Evolutionary conservation across 1,140 invertebrate genomes (phyloP).

Genomic region (Piezodorus guildinii): DNA sequence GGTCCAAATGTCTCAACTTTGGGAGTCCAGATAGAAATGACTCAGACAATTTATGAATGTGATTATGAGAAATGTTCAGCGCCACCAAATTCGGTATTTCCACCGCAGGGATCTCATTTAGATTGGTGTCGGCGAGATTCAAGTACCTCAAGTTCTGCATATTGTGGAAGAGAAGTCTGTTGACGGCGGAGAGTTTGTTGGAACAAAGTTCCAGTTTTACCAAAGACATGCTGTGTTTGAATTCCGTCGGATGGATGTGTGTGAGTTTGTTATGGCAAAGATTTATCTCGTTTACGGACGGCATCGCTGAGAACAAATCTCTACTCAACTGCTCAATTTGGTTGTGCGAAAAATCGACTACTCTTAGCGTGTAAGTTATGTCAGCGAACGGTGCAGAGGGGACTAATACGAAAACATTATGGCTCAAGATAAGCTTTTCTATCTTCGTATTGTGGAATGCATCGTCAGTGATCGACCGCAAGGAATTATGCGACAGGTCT

Average conservation of each 20-base stretch:
- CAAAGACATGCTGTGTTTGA: slow-evolving; percentile 64
- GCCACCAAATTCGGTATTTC: slow-evolving; percentile 56
- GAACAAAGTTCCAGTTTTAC: slow-evolving; percentile 65
- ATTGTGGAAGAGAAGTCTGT: slow-evolving; percentile 78
- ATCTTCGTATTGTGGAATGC: slow-evolving; percentile 66
- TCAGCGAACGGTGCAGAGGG: slow-evolving; percentile 57
- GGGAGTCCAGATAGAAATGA: slow-evolving; percentile 49
- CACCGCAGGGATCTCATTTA: slow-evolving; percentile 57
- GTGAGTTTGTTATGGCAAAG: slow-evolving; percentile 69
- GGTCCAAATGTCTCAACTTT: slow-evolving; percentile 48
- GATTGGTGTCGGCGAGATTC: slow-evolving; percentile 57
- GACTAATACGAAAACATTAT: slow-evolving; percentile 64
- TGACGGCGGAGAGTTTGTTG: slow-evolving; percentile 69
- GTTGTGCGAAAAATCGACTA: slow-evolving; percentile 66
- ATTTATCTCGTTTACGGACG: slow-evolving; percentile 62
- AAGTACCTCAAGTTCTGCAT: slow-evolving; percentile 67
- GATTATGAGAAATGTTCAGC: slow-evolving; percentile 64
- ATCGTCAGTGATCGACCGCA: slow-evolving; percentile 63
- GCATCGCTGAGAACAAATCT: slow-evolving; percentile 70
- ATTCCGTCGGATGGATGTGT: slow-evolving; percentile 77
- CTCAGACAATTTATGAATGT: slow-evolving; percentile 47
- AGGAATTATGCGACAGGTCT: slow-evolving; percentile 59
- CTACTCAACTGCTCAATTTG: slow-evolving; percentile 75
- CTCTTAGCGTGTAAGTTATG: slow-evolving; percentile 57
- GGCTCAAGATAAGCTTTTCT: slow-evolving; percentile 64